phyloP scores from a whole-genome alignment of 2,113 vertebrate genomes.

The Lonchura striata region DNA sequence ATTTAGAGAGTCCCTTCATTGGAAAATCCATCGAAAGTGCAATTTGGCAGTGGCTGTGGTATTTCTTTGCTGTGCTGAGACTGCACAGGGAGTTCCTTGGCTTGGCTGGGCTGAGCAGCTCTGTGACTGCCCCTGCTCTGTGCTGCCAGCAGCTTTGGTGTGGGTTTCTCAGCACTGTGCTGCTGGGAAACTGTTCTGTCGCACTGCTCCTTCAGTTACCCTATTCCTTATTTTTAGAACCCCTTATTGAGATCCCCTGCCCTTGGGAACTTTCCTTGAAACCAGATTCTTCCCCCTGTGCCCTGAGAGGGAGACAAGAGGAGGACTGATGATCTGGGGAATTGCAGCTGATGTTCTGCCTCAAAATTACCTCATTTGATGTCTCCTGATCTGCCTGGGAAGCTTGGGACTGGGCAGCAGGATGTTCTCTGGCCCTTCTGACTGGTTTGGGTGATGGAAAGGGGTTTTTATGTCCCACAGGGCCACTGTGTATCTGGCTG shows the following conservation, averaged over 20 bases:
- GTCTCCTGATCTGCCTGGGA: neutral
- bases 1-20: neutral
- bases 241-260: neutral
- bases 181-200: neutral
- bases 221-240: neutral
- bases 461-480: rapidly evolving
- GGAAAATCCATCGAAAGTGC: neutral
- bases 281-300: neutral
- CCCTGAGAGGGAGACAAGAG: rapidly evolving
- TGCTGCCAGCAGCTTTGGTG: neutral
- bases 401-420: neutral
- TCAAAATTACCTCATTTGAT: rapidly evolving
- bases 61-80: neutral
- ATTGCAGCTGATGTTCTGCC: neutral
- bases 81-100: neutral
- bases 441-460: neutral
- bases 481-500: rapidly evolving
- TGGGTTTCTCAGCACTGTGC: neutral
- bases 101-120: neutral
- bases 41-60: neutral
- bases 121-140: neutral
- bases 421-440: neutral
- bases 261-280: neutral
- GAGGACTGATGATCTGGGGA: neutral
- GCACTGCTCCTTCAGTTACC: neutral